Percentiles rank a stretch among this genome's conserved stretches.
phyloP scores from a whole-genome alignment of 2,113 vertebrate species.

The Melierax canorus region DNA sequence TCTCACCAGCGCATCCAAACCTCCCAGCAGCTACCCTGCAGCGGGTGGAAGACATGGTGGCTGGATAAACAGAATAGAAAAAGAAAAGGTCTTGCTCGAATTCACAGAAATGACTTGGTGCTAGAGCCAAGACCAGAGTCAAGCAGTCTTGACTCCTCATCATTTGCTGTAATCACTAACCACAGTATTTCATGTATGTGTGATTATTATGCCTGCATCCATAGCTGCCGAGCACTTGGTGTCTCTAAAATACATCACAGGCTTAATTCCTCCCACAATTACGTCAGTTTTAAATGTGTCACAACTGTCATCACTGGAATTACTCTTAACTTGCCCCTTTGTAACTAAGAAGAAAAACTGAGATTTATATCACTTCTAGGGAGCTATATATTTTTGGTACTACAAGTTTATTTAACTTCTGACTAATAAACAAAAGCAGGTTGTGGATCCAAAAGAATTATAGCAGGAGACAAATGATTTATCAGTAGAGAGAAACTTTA shows the following conservation, averaged over 20 bases:
- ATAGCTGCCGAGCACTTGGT: not conserved
- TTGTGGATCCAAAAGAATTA: not conserved
- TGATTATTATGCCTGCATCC: not conserved
- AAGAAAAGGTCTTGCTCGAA: not conserved
- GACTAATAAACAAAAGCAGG: not conserved
- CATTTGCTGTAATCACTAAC: not conserved
- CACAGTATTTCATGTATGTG: not conserved
- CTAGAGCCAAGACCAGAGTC: not conserved
- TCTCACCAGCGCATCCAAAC: not conserved
- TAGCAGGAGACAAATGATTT: not conserved
- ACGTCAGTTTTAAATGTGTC: not conserved
- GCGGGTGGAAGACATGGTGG: fast-evolving
- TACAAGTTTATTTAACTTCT: not conserved
- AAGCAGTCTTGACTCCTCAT: not conserved
- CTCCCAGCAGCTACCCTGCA: not conserved
- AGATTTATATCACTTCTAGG: not conserved
- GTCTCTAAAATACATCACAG: not conserved
- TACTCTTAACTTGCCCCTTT: not conserved
- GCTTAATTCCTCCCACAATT: not conserved
- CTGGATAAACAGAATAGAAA: not conserved
- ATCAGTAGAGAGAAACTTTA: not conserved
- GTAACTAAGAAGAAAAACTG: not conserved
- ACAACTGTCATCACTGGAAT: not conserved
- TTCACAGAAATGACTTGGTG: not conserved
- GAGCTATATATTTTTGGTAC: not conserved